Conservation (phyloP, 2,888 invertebrate genomes). For the Dolomedes plantarius region DNA sequence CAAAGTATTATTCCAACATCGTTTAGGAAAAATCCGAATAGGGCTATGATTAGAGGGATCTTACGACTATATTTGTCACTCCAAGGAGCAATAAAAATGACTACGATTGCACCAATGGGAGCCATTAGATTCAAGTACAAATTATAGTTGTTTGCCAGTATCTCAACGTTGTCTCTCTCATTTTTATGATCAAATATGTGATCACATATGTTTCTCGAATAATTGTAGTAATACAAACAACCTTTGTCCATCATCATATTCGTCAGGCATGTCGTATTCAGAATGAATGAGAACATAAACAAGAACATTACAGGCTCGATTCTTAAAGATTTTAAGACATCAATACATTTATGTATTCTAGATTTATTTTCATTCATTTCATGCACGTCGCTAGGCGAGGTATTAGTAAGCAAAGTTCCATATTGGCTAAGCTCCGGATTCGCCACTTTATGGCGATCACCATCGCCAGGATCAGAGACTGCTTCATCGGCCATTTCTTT, state of each 20-base stretch:
- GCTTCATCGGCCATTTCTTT: neutral
- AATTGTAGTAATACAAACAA: slow-evolving; percentile 48
- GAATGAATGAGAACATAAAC: slow-evolving; percentile 66
- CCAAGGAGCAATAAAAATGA: slow-evolving; percentile 67
- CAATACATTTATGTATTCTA: neutral
- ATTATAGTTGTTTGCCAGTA: slow-evolving; percentile 59
- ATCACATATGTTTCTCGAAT: slow-evolving; percentile 28
- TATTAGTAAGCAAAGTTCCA: neutral
- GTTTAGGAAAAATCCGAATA: slow-evolving; percentile 47
- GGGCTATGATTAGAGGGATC: slow-evolving; percentile 41
- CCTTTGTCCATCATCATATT: slow-evolving; percentile 67
- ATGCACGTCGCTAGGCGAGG: neutral
- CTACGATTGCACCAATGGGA: slow-evolving; percentile 44
- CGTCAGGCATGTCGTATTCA: slow-evolving; percentile 48
- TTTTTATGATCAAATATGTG: slow-evolving; percentile 21
- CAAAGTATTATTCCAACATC: slow-evolving; percentile 54
- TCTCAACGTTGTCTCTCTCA: slow-evolving; percentile 37
- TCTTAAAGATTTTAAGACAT: slow-evolving; percentile 3
- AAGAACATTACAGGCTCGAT: slow-evolving; percentile 65
- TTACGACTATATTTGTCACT: slow-evolving; percentile 72
- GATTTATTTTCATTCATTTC: neutral
- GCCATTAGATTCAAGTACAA: slow-evolving; percentile 49
- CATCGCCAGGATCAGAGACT: neutral
- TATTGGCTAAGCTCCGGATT: neutral
- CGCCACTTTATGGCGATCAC: neutral